Percentiles rank a stretch among this genome's conserved stretches.
Conservation (phyloP, 2,888 invertebrate genomes). For the Cosmorhoe ocellata region DNA sequence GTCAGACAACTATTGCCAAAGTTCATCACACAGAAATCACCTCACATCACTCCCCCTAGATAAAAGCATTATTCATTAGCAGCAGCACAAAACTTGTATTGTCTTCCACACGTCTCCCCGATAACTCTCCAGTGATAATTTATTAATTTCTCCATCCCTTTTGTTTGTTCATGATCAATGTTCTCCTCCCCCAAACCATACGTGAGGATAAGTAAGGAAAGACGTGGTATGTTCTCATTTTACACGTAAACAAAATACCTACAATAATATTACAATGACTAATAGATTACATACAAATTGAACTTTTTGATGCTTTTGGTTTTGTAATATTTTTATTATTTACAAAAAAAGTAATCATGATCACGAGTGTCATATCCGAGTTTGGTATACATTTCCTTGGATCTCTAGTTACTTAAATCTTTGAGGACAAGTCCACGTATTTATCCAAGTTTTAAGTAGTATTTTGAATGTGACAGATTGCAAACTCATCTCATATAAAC, state of each 20-base stretch:
- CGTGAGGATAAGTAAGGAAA: constrained; percentile 30
- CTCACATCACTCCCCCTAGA: constrained; percentile 50
- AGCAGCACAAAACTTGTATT: constrained; percentile 47
- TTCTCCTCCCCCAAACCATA: constrained; percentile 39
- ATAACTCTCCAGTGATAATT: constrained; percentile 68
- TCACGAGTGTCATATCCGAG: too few species aligned
- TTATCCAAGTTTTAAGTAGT: too few species aligned
- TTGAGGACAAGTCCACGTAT: too few species aligned
- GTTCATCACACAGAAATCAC: constrained; percentile 45
- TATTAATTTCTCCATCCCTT: constrained; percentile 70
- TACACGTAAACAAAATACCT: neutral
- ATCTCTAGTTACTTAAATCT: too few species aligned
- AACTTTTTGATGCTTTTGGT: too few species aligned
- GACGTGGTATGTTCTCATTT: constrained; percentile 23
- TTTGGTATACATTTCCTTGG: too few species aligned
- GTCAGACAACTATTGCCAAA: constrained; percentile 19
- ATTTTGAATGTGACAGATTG: too few species aligned
- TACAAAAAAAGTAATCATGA: too few species aligned
- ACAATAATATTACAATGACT: neutral
- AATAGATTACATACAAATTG: neutral
- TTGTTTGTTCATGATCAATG: constrained; percentile 74
- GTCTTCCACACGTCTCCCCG: constrained; percentile 52
- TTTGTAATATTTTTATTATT: too few species aligned
- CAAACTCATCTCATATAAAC: too few species aligned
- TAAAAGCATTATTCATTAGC: constrained; percentile 60